These are phyloP conservation scores for Pogonus chalceus DNA, from an alignment of 1,140 invertebrate genomes.

Conservation along the genomic window DNA sequence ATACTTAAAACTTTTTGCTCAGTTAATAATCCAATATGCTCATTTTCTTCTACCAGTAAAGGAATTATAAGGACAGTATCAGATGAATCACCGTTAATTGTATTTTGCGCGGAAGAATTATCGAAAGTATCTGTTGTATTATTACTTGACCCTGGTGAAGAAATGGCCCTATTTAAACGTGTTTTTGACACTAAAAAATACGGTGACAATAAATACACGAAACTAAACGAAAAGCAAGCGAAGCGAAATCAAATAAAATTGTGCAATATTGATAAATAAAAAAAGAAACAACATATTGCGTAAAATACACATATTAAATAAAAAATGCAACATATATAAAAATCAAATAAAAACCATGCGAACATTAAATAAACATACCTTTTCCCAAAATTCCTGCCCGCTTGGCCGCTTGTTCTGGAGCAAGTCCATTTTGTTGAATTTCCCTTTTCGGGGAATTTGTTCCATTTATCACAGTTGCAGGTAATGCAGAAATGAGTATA, in stretches of 20 bases:
- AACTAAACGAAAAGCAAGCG: no score
- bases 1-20: conserved; percentile 54
- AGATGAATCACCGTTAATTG: conserved; percentile 6
- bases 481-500: conserved; percentile 27
- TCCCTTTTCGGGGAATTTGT: conserved; percentile 11
- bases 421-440: conserved; percentile 16
- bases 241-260: no score
- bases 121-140: neutral
- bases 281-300: no score
- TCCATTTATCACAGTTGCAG: conserved; percentile 22
- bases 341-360: conserved; percentile 1
- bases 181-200: conserved; percentile 8
- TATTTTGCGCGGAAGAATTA: neutral
- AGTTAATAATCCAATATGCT: conserved; percentile 57
- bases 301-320: neutral
- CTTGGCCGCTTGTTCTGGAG: conserved; percentile 29
- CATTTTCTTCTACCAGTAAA: conserved; percentile 41
- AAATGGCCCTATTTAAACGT: neutral
- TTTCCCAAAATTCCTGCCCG: conserved; percentile 32
- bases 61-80: conserved; percentile 55
- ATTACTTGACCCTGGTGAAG: neutral
- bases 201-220: conserved; percentile 4
- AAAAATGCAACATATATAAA: conserved; percentile 1
- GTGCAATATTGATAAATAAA: no score
- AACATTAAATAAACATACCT: conserved; percentile 21